Conservation (phyloP, 2,797 vertebrate genomes). For the Telmatherina bonti region DNA sequence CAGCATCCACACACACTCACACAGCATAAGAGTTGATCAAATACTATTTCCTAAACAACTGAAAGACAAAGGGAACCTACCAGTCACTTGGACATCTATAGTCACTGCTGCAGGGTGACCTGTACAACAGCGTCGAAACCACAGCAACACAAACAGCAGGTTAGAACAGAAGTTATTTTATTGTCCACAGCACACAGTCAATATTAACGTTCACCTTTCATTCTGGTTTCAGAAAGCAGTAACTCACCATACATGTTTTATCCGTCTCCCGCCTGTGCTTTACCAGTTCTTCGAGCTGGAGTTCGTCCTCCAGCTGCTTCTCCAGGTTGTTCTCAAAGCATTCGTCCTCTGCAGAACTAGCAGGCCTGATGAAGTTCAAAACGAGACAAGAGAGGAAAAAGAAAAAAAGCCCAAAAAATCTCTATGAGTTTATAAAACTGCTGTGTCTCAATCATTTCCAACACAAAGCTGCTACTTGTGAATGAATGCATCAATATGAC, state of each 20-base stretch:
- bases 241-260: constrained; percentile 90
- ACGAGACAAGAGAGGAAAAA: constrained; percentile 4
- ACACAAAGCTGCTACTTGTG: not conserved
- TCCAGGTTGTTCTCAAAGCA: constrained; percentile 92
- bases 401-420: not conserved
- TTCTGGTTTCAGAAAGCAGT: not conserved
- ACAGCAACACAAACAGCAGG: constrained; percentile 25
- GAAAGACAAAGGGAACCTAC: constrained; percentile 79
- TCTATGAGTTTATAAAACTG: not conserved
- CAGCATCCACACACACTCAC: too few relatives aligned
- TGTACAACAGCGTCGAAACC: constrained; percentile 80
- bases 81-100: constrained; percentile 82
- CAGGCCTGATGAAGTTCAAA: constrained; percentile 3
- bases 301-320: constrained; percentile 90
- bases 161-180: constrained; percentile 21
- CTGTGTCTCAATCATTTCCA: not conserved
- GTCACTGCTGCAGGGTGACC: constrained; percentile 97
- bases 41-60: not conserved
- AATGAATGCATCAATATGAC: not conserved
- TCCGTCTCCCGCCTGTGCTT: constrained; percentile 91
- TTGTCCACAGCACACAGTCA: constrained; percentile 6
- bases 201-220: not conserved
- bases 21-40: not conserved
- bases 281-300: constrained; percentile 92
- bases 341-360: constrained; percentile 85